Conservation (phyloP, 2,797 vertebrate species). For the Philypnodon macrostomus region DNA sequence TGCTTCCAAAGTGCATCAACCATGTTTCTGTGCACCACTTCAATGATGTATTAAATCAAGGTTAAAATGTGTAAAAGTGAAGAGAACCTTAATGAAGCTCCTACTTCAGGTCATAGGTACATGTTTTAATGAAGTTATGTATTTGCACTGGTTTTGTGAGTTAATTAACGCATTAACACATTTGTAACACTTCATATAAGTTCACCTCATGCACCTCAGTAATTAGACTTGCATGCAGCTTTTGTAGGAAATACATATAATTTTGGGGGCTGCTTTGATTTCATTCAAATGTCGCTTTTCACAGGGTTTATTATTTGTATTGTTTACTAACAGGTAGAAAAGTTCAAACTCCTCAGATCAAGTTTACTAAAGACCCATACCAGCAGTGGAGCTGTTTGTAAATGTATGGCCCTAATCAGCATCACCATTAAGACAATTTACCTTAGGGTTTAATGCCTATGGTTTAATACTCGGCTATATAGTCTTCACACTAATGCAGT, state of each 20-base stretch:
- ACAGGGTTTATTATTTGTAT: too few relatives aligned
- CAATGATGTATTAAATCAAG: too few relatives aligned
- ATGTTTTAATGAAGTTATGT: background rate
- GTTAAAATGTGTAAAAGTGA: background rate
- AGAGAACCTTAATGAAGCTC: background rate
- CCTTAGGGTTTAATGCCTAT: too few relatives aligned
- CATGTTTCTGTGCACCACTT: background rate
- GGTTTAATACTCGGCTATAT: too few relatives aligned
- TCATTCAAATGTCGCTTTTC: background rate
- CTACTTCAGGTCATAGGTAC: background rate
- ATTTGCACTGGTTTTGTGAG: background rate
- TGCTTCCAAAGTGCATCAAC: background rate
- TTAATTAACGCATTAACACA: conserved; percentile 14
- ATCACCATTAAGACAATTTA: too few relatives aligned
- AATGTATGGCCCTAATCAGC: too few relatives aligned
- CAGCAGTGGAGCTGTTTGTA: too few relatives aligned
- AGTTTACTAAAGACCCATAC: too few relatives aligned
- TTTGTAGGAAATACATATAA: background rate
- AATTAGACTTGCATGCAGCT: conserved; percentile 1
- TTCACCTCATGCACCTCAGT: conserved; percentile 5
- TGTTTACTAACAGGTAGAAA: too few relatives aligned
- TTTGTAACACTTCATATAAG: conserved; percentile 11
- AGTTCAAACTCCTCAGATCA: too few relatives aligned
- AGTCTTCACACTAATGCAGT: too few relatives aligned
- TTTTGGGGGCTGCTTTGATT: background rate